Conservation (phyloP, 2,797 vertebrate genomes). For the Bovichtus variegatus region DNA sequence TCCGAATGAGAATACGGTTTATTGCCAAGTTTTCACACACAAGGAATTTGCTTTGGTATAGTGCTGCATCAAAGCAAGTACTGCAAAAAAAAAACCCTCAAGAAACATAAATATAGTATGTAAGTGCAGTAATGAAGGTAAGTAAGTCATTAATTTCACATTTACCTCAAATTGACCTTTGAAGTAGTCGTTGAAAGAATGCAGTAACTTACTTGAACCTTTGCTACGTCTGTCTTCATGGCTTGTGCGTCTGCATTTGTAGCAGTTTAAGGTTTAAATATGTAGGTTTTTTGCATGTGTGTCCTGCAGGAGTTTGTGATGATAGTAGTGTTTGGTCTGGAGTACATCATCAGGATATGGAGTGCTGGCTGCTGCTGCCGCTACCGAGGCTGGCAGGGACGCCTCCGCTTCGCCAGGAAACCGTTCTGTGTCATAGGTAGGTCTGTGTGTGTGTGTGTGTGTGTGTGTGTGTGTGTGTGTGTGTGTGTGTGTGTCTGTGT, state of each 20-base stretch:
- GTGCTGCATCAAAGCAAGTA: too few species aligned
- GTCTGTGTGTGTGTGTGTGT: background rate
- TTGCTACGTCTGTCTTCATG: background rate
- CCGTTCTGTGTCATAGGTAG: constrained; percentile 99
- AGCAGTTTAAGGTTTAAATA: constrained; percentile 8
- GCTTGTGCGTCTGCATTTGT: background rate
- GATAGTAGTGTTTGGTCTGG: constrained; percentile 99
- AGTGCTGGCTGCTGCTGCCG: constrained; percentile 98
- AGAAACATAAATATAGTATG: too few species aligned
- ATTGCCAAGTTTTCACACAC: too few species aligned
- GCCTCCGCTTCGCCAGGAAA: constrained; percentile 95
- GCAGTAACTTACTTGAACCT: background rate
- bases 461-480: background rate
- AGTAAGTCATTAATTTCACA: background rate
- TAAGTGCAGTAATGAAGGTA: background rate
- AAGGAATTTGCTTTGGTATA: too few species aligned
- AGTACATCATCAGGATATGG: constrained; percentile 99
- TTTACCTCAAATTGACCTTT: background rate
- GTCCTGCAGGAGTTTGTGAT: constrained; percentile 95
- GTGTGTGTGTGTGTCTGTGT: background rate
- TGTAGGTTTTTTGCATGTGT: constrained; percentile 12
- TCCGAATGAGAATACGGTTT: too few species aligned
- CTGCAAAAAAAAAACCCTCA: too few species aligned
- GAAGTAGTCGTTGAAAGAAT: background rate
- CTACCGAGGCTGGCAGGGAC: constrained; percentile 98